Base-by-base conservation (phyloP, 2,113 vertebrate genomes). In the Saccopteryx bilineata region DNA sequence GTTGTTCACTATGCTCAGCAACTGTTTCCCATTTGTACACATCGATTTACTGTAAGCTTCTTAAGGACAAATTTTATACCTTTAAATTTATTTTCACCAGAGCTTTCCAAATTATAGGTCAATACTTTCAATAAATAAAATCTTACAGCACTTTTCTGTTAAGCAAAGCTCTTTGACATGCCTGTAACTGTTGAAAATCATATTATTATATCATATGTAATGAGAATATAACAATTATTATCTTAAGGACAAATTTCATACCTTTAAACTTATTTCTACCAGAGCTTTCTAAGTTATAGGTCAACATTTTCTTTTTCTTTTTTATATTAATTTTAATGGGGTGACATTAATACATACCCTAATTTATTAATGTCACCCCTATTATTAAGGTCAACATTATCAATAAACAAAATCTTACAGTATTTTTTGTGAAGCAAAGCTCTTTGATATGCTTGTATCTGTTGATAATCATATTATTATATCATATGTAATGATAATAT, bases 121-220 rank as follows among this genome's bases (percentile, higher is more conserved):
- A 66, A 79, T 58, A 85, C 58, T 5, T 79, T 82, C 78, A 93
- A 76, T 9, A 79, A 68, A 68, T 87, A 39, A 54, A 65, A 87
- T 60, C 4, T 39, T 39, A 39, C 17, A 90, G 24, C 75, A 66
- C 0, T 24, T 86, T 26, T 80, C 21, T 54, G 7, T 66, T 24
- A 94, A 85, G 28, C 8, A 92, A 94, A 93, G 1, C 2, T 1
- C 14, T 76, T 87, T 58, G 24, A 52, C 50, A 74, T 83, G 95
- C 39, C 28, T 66, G 6, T 33, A 21, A 54, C 17, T 72, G 5
- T 50, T 75, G 26, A 56, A 72, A 61, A 39, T 81, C 82, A 81
- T 82, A 52, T 31, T 72, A 71, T 65, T 80, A 52, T 6, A 78
- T 12, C 17, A 63, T 7, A 33, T 52, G n/a, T 9, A 83, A 91